Conservation (phyloP, 2,113 vertebrate genomes). For the Aegithalos caudatus region DNA sequence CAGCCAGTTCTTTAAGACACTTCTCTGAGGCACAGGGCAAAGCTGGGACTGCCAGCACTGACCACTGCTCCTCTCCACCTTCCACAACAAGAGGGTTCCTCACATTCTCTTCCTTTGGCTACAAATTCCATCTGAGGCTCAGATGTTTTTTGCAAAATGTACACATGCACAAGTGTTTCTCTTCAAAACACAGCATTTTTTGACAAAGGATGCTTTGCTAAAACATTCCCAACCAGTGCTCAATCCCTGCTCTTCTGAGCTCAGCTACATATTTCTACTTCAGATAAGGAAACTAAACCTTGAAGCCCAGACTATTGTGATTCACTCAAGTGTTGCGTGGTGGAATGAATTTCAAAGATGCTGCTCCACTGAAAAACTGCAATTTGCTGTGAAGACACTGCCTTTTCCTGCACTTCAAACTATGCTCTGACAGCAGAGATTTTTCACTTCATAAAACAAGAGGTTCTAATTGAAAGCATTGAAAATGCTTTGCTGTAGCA, state of each 20-base stretch:
- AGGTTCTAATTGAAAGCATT: neutral
- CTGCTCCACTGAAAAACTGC: neutral
- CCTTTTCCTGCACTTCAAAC: neutral
- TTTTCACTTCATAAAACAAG: constrained; percentile 45
- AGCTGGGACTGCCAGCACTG: neutral
- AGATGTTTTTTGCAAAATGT: neutral
- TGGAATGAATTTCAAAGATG: neutral
- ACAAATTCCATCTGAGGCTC: neutral
- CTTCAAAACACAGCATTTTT: neutral
- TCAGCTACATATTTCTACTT: neutral
- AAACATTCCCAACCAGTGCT: neutral
- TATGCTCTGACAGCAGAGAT: neutral
- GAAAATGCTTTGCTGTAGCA: neutral
- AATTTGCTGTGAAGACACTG: neutral
- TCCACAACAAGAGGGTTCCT: neutral
- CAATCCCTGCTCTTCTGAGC: neutral
- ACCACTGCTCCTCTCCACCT: neutral
- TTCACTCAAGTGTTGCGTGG: neutral
- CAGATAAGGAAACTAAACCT: neutral
- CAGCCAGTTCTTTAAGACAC: neutral
- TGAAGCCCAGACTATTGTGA: neutral
- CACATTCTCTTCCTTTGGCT: neutral
- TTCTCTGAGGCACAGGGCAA: neutral
- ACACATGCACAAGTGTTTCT: neutral
- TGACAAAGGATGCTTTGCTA: neutral